Base-by-base conservation (phyloP, 1,140 invertebrate species). In the Trachymyrmex cornetzi region DNA sequence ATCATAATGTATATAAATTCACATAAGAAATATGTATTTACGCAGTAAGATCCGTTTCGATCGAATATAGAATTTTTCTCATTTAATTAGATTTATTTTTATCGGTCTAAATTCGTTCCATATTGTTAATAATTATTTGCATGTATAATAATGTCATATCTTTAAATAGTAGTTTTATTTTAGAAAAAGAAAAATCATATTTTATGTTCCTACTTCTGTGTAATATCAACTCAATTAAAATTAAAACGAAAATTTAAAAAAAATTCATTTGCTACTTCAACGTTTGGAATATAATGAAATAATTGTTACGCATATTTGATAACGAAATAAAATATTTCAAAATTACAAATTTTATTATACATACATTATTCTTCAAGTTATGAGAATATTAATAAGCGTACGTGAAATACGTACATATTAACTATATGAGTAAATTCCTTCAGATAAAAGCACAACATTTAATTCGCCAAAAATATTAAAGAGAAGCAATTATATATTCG, bases 401-500 rank as follows among this genome's bases (percentile, higher is more conserved):
- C 5, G 16, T 82, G 55, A 57, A 16, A 50, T 50, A 50, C 14
- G 22, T 30, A 59, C 4, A 9, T 5, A 50, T 4, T 0, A 19
- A 9, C 6, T 16, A 22, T 38, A 48, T 22, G 38, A 27, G 34
- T 7, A 61, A 61, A 30, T 50, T 22, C 0, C 14, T 75, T 61
- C n/a, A 14, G 9, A 75, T n/a, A 9, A 75, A 63, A 75, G 59
- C n/a, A 5, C 19, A 27, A 44, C 55, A 27, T 50, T 44, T 19
- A 48, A 75, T 84, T 84, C 57, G 24, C 14, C 61, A 63, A 63
- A 84, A 84, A 61, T 75, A 22, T 74, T 74, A 63, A 75, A 24
- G 38, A 22, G n/a, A 27, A 7, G 19, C n/a, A 75, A n/a, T 84
- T 75, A 84, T 63, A 75, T 63, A 64, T 63, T 59, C 48, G 38